Percentiles rank a stretch among this genome's conserved stretches.
These are phyloP conservation scores for Marcusenius ussheri DNA, from an alignment of 2,113 vertebrate species.

Conservation along the genomic window DNA sequence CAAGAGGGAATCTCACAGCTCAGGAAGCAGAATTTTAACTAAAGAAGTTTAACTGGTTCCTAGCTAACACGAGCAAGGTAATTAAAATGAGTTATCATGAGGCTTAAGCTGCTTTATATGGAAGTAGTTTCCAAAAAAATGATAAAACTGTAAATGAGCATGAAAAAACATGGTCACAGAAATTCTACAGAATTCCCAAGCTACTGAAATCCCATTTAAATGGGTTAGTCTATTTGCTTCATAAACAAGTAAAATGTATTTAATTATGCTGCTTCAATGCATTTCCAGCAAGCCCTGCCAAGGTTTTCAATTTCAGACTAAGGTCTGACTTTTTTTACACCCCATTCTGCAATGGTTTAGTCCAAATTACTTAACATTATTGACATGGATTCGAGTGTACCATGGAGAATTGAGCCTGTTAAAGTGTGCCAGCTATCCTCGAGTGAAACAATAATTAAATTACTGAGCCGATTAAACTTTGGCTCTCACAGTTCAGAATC, in stretches of 20 bases:
- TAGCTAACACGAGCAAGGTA: not conserved
- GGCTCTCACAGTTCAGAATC: not conserved
- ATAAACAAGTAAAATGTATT: not conserved
- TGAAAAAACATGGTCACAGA: not conserved
- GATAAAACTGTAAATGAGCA: not conserved
- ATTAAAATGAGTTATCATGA: not conserved
- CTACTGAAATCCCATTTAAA: not conserved
- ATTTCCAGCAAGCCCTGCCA: not conserved
- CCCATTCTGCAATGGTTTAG: not conserved
- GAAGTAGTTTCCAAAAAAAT: not conserved
- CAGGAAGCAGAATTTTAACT: not conserved
- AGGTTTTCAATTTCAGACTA: not conserved
- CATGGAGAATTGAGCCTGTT: not conserved
- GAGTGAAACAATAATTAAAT: constrained; percentile 14
- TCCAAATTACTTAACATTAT: constrained; percentile 13
- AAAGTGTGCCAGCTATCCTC: constrained; percentile 1
- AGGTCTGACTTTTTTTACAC: not conserved
- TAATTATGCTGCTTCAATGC: not conserved
- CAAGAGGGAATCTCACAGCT: not conserved
- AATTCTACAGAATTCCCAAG: not conserved
- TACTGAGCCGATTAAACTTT: constrained; percentile 11
- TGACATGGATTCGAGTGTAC: not conserved
- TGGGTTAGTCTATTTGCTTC: not conserved
- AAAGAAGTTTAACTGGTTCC: not conserved
- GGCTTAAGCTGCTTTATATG: not conserved